Conservation (phyloP, 2,888 invertebrate species). For the Sphinx pinastri region DNA sequence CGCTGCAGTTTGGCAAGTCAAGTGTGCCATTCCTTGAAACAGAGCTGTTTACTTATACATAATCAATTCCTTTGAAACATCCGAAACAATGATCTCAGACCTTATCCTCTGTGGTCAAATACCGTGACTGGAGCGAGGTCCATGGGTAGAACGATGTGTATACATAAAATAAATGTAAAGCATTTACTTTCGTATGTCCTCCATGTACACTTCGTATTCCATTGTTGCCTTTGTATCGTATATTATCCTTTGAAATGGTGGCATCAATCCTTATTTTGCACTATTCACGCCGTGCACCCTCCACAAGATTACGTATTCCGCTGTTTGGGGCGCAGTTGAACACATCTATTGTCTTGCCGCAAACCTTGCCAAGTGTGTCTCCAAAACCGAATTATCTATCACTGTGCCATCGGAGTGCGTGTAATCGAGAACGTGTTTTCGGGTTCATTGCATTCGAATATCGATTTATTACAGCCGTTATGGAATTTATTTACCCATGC, state of each 20-base stretch:
- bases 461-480: background rate
- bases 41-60: background rate
- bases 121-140: too few species aligned
- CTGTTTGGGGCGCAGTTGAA: conserved; percentile 41
- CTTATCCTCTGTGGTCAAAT: background rate
- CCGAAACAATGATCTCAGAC: background rate
- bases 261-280: conserved; percentile 20
- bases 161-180: background rate
- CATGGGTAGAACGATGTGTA: too few species aligned
- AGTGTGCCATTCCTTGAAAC: conserved; percentile 1
- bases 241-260: background rate
- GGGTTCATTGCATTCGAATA: background rate
- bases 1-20: conserved; percentile 11
- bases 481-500: background rate
- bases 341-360: conserved; percentile 46
- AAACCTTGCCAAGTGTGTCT: conserved; percentile 41
- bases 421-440: background rate
- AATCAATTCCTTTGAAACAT: background rate
- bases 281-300: conserved; percentile 41
- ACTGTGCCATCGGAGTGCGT: conserved; percentile 1
- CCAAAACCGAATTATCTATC: conserved; percentile 15
- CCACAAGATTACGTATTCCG: conserved; percentile 48
- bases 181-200: too few species aligned
- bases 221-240: background rate
- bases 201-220: background rate